Percentiles rank a stretch among this genome's conserved stretches.
phyloP scores from a whole-genome alignment of 2,113 vertebrate species.

The Enhydra lutris region DNA sequence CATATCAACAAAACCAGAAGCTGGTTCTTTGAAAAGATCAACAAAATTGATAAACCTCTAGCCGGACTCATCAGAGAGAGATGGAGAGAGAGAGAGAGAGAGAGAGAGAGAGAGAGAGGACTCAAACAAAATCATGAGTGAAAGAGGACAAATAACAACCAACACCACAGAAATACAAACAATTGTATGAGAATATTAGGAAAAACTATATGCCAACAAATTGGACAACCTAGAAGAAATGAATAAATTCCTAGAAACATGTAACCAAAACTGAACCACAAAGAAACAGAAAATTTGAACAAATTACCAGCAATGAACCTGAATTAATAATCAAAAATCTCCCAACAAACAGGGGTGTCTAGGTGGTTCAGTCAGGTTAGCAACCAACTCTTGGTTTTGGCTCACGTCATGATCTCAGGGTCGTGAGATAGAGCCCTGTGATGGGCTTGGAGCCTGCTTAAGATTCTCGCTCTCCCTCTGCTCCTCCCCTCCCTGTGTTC shows the following conservation, averaged over 20 bases:
- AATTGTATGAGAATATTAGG: not conserved
- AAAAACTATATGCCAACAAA: not conserved
- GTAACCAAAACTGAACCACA: not conserved
- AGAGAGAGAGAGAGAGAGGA: not conserved
- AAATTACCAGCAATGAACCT: not conserved
- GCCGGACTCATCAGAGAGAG: not conserved
- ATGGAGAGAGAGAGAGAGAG: not conserved
- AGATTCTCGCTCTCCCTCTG: no score
- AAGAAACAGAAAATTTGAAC: not conserved
- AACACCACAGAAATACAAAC: not conserved
- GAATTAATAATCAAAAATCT: not conserved
- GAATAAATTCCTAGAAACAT: not conserved
- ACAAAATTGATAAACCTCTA: not conserved
- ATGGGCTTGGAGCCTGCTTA: no score
- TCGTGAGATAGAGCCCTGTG: no score
- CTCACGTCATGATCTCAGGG: no score
- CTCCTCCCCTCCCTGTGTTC: no score
- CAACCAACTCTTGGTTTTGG: no score
- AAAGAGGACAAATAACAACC: not conserved
- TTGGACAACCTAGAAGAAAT: not conserved
- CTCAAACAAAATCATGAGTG: not conserved
- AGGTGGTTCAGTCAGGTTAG: no score
- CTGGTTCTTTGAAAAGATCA: not conserved
- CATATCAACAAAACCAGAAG: not conserved
- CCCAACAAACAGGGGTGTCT: no score